Evolutionary conservation across 2,888 invertebrate species (phyloP), one percentile per base, ranked within the genome.

Genomic region (Cerceris rybyensis): DNA sequence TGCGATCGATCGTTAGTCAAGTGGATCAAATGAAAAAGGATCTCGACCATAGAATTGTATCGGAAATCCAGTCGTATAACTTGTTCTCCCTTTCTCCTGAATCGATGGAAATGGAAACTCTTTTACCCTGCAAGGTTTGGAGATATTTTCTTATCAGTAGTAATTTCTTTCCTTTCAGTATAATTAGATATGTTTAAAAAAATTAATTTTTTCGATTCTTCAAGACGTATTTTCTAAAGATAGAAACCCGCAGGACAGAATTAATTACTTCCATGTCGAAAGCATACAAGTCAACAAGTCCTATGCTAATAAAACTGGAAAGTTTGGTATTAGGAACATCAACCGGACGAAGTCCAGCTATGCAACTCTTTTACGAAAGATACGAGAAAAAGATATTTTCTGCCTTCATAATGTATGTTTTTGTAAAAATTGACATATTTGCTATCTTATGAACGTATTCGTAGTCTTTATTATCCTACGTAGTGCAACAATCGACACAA

Each of bases 271-370:
- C 93, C 6, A 94, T 98, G 90, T 93, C 95, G 0, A 94, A 95
- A 64, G 94, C 96, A n/a, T 97, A 97, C 90, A 95, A 96, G 59
- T 96, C 96, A 0, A 94, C 97, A 58, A 96, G 96, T 0, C 97
- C 98, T 0, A 95, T 97, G 70, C 93, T 98, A 13, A 95, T 96
- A 86, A 98, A 98, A 92, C 92, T 98, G 78, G 98, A 98, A 92
- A 96, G 96, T 79, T 93, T 98, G 49, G 96, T 98, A 1, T 94
- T 97, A 17, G 96, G 96, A 75, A 96, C 96, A 1, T 96, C 96
- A 83, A 96, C 96, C 0, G 98, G 98, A 2, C 93, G 93, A 66
- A 96, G 96, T 0, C 91, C 94, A 0, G 95, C 95, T 78, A 97
- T 98, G 96, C 93, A 93, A 6, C 93, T 95, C 0, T 97, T 97